Base-by-base conservation (phyloP, 2,888 invertebrate species). In the Melipona bicolor region DNA sequence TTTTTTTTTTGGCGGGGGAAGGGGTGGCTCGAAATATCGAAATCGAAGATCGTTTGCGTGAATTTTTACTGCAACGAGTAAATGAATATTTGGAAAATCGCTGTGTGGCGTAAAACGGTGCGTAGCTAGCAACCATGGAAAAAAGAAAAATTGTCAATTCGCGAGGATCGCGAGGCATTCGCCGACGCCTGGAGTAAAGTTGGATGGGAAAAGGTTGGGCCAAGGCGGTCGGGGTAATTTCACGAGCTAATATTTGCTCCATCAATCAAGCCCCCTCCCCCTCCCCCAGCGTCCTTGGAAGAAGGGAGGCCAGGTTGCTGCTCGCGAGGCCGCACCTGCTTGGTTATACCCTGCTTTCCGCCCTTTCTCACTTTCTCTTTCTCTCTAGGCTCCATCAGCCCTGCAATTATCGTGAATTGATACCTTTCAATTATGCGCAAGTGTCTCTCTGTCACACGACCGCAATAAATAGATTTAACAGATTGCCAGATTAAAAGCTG, bases 201-300 rank as follows among this genome's bases (percentile, higher is more conserved):
- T 27, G 21, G 59, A 52, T 13, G 62, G 68, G 50, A 59, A 68
- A 80, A 80, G 71, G 80, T 70, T 71, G 83, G 71, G 65, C 61
- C 83, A 68, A 77, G 73, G 72, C 21, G 27, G 62, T 49, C n/a
- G 24, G 70, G 70, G 80, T 72, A 71, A 77, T 77, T 80, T 50
- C 71, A 21, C 64, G 76, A 67, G 84, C 79, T 84, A 86, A 86
- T 87, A 87, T 87, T 86, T 86, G 81, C 76, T 54, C 64, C 84
- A 84, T 84, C 86, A 87, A 86, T 87, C 86, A 86, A 86, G 69
- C 62, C 27, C 56, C 24, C 36, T 1, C 9, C 36, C 1, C 9
- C 9, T 1, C 9, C 36, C 9, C 43, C 11, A 19, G 61, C 81
- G 83, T 86, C 84, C 86, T 86, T 87, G 87, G 68, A 19, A 62